Percentiles rank a stretch among this genome's conserved stretches.
phyloP scores from a whole-genome alignment of 2,797 vertebrate species.

The Carcharodon carcharias region DNA sequence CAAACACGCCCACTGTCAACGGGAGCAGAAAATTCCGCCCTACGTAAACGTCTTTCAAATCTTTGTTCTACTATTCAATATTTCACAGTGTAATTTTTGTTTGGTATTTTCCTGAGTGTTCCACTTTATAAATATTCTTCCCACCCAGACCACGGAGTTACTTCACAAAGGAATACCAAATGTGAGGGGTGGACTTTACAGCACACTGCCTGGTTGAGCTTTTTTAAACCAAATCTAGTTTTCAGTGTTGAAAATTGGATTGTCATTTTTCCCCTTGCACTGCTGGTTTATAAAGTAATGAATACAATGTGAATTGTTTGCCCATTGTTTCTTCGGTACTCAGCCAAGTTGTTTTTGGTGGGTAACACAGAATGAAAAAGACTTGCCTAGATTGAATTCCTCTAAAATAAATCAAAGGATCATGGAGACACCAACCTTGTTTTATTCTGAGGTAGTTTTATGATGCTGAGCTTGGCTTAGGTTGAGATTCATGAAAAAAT shows the following conservation, averaged over 20 bases:
- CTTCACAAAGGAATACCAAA: neutral
- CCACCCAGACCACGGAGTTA: neutral
- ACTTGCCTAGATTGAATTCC: neutral
- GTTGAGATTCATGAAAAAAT: neutral
- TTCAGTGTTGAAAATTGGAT: neutral
- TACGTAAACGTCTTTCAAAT: too few relatives aligned
- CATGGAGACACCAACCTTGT: neutral
- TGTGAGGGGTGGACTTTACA: neutral
- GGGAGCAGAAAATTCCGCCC: too few relatives aligned
- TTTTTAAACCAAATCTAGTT: neutral
- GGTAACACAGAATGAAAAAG: neutral
- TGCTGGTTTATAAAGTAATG: constrained; percentile 1
- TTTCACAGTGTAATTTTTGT: neutral
- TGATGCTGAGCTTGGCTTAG: neutral
- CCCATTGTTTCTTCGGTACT: neutral
- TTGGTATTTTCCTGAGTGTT: neutral
- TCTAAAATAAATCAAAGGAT: constrained; percentile 11
- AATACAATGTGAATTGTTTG: neutral
- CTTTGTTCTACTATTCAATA: too few relatives aligned
- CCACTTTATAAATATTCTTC: neutral
- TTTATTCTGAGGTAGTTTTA: neutral
- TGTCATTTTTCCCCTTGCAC: neutral
- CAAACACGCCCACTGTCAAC: too few relatives aligned
- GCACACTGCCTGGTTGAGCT: neutral
- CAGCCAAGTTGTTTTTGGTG: neutral